These are phyloP conservation scores for Scortum barcoo DNA, from an alignment of 2,113 vertebrate species.

Conservation along the genomic window DNA sequence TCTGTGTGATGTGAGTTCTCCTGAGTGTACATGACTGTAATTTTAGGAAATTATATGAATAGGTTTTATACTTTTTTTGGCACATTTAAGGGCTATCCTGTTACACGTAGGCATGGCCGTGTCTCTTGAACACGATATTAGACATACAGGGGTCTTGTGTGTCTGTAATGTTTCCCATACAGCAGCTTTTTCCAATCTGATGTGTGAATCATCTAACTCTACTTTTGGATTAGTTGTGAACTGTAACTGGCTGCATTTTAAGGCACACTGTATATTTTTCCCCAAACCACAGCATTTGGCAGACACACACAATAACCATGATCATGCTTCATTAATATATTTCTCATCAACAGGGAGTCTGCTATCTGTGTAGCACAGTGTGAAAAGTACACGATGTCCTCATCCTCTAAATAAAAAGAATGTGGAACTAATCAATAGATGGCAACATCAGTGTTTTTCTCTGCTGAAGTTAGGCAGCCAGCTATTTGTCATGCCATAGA, in stretches of 20 bases:
- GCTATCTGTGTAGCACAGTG: not conserved
- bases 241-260: not conserved
- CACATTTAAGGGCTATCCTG: not conserved
- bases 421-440: slow-evolving; percentile 51
- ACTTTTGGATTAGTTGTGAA: not conserved
- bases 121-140: not conserved
- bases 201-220: slow-evolving; percentile 8
- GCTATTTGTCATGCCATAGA: not conserved
- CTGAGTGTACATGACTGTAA: not conserved
- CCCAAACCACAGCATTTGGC: not conserved
- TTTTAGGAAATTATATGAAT: not conserved
- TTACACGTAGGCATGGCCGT: not conserved
- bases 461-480: not conserved
- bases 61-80: not conserved
- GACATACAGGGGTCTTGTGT: not conserved
- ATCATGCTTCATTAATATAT: not conserved
- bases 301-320: not conserved
- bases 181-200: slow-evolving; percentile 48
- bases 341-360: not conserved
- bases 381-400: slow-evolving; percentile 53
- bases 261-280: not conserved
- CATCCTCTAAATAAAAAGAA: slow-evolving; percentile 6
- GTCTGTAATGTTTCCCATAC: not conserved
- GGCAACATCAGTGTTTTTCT: slow-evolving; percentile 5
- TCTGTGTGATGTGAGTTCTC: not conserved